These are phyloP conservation scores for Drosophila arizonae DNA, from an alignment of 1,140 invertebrate genomes.

Conservation along the genomic window DNA sequence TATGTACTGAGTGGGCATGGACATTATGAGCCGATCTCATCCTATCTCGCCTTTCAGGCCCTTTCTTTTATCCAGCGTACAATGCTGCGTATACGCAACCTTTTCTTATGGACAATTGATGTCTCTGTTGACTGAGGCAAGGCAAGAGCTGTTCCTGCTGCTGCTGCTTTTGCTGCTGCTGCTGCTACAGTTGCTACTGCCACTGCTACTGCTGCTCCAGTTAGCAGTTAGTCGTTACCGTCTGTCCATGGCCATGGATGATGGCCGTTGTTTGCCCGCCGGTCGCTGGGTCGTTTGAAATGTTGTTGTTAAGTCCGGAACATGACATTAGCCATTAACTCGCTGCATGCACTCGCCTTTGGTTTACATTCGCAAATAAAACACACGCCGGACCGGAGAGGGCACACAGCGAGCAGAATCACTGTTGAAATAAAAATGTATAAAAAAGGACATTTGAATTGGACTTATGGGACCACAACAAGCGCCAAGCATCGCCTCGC, in stretches of 20 bases:
- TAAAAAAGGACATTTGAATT: constrained; percentile 82
- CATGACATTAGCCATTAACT: constrained; percentile 82
- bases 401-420: constrained; percentile 62
- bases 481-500: constrained; percentile 34
- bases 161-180: constrained; percentile 15
- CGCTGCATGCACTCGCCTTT: constrained; percentile 76
- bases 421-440: constrained; percentile 82
- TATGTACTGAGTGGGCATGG: constrained; percentile 50
- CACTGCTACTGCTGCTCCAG: constrained; percentile 33
- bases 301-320: constrained; percentile 81
- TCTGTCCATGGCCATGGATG: constrained; percentile 30
- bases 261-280: constrained; percentile 59
- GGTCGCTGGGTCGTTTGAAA: constrained; percentile 66
- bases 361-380: constrained; percentile 81
- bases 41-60: constrained; percentile 3
- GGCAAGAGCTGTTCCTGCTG: constrained; percentile 34
- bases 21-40: constrained; percentile 56
- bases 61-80: constrained; percentile 10
- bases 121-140: constrained; percentile 50
- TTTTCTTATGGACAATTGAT: constrained; percentile 82
- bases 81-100: constrained; percentile 76
- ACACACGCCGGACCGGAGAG: constrained; percentile 57
- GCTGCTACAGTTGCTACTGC: constrained; percentile 13
- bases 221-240: constrained; percentile 11
- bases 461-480: constrained; percentile 80